These are phyloP conservation scores for Papilio dardanus DNA, from an alignment of 1,140 invertebrate species.

Conservation along the genomic window DNA sequence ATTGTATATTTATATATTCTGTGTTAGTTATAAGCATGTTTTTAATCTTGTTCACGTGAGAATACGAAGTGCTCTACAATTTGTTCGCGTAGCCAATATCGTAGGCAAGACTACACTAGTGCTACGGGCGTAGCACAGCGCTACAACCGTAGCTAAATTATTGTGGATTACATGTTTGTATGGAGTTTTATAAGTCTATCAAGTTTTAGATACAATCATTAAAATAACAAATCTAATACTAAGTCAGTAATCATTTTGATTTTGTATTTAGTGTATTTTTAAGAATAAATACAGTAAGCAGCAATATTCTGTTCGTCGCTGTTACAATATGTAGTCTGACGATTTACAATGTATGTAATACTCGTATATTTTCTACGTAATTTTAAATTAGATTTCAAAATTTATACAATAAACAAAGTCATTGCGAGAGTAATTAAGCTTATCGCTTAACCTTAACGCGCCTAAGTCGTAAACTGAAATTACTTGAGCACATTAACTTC, in stretches of 20 bases:
- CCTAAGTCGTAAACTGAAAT: slow-evolving; percentile 40
- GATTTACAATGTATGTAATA: not conserved
- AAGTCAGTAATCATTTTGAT: no score
- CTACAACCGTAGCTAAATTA: no score
- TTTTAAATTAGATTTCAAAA: slow-evolving; percentile 1
- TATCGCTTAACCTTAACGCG: slow-evolving; percentile 36
- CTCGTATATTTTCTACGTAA: not conserved
- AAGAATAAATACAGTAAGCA: not conserved
- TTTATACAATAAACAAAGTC: slow-evolving; percentile 40
- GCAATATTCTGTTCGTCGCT: not conserved
- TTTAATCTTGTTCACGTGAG: not conserved
- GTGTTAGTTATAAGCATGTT: not conserved
- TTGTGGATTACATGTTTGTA: no score
- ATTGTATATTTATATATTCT: no score
- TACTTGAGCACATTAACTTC: slow-evolving; percentile 49
- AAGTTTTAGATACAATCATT: no score
- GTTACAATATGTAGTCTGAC: not conserved
- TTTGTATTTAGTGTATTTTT: not conserved
- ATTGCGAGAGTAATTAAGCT: slow-evolving; percentile 39
- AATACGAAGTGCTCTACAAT: not conserved
- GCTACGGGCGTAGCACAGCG: not conserved
- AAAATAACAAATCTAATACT: not conserved
- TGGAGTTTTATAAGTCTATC: no score
- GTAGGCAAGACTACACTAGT: not conserved
- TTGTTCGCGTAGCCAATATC: not conserved